phyloP scores from a whole-genome alignment of 2,113 vertebrate species.

The Tringa solitaria region DNA sequence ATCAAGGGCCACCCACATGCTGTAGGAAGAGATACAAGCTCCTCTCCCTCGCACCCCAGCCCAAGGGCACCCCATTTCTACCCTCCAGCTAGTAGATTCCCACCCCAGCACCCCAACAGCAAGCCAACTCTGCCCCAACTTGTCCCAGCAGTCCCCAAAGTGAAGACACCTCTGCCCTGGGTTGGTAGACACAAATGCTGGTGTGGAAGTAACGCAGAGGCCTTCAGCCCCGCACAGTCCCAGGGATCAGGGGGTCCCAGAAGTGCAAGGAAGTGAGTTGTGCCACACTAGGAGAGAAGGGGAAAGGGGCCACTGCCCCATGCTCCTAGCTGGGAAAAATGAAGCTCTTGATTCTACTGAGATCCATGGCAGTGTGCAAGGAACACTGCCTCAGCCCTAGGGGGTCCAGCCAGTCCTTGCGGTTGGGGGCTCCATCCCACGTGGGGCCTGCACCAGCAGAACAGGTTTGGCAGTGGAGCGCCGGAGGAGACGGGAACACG shows the following conservation, averaged over 20 bases:
- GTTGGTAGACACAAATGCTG: neutral
- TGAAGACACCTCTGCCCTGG: neutral
- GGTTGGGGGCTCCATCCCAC: neutral
- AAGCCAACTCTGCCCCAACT: neutral
- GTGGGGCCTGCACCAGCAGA: fast-evolving
- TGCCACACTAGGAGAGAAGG: slow-evolving; percentile 24
- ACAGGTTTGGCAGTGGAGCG: neutral
- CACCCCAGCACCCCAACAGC: neutral
- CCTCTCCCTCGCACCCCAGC: neutral
- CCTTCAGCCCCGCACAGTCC: neutral
- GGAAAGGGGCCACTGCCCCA: neutral
- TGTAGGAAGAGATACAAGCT: neutral
- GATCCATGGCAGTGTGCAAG: slow-evolving; percentile 66
- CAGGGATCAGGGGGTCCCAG: neutral
- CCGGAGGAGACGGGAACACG: neutral
- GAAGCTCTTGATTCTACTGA: slow-evolving; percentile 75
- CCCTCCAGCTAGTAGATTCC: neutral
- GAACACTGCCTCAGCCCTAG: slow-evolving; percentile 68
- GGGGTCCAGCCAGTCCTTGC: slow-evolving; percentile 38
- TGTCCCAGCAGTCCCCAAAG: neutral
- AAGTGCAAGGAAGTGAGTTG: slow-evolving; percentile 37
- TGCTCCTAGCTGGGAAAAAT: slow-evolving; percentile 75
- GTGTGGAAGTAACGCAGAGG: neutral
- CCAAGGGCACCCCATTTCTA: neutral
- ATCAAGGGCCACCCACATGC: neutral